Conservation (phyloP, 2,113 vertebrate genomes). For the Bucco capensis region DNA sequence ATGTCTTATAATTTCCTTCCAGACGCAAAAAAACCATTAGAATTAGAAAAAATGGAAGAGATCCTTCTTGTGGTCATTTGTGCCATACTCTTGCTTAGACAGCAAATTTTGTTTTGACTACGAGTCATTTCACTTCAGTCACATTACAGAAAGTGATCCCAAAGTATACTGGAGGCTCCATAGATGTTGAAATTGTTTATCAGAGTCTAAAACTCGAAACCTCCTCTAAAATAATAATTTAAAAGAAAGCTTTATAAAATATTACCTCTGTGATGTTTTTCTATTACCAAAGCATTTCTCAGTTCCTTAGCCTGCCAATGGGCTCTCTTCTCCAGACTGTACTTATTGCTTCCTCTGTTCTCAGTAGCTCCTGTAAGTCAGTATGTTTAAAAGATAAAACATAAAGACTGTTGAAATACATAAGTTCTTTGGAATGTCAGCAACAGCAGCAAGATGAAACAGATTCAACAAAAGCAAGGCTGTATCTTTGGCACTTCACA, state of each 20-base stretch:
- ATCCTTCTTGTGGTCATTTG: background rate
- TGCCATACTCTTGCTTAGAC: background rate
- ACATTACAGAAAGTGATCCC: background rate
- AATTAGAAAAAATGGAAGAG: background rate
- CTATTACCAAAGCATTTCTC: background rate
- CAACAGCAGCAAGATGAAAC: background rate
- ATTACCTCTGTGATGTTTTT: background rate
- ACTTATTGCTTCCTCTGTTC: background rate
- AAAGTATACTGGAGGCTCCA: background rate
- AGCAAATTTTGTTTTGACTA: background rate
- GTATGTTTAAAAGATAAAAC: background rate
- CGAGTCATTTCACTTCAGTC: background rate
- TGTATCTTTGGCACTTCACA: background rate
- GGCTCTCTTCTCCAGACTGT: background rate
- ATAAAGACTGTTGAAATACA: background rate
- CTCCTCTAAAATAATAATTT: background rate
- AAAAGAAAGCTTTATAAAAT: background rate
- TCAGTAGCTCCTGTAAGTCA: background rate
- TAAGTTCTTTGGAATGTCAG: background rate
- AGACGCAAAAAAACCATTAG: background rate
- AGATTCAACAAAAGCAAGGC: background rate
- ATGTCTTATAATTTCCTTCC: background rate
- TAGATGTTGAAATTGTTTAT: background rate
- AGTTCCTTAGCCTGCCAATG: background rate
- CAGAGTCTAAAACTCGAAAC: background rate